phyloP scores from a whole-genome alignment of 2,888 invertebrate genomes.

The Drepanosiphum platanoidis region DNA sequence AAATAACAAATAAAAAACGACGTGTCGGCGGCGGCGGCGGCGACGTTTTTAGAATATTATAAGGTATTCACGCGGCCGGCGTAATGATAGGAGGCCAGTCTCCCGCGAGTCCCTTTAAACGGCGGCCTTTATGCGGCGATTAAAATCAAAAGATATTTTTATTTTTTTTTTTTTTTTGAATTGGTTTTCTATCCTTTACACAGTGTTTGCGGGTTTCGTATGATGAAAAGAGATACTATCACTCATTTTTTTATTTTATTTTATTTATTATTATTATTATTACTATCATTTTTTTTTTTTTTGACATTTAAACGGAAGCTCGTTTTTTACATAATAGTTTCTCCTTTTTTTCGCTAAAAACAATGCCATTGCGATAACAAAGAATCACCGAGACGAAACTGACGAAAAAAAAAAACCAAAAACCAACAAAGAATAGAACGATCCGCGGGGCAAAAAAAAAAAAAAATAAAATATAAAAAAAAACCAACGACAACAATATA shows the following conservation, averaged over 20 bases:
- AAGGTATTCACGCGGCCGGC: background rate
- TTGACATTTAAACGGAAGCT: conserved; percentile 18
- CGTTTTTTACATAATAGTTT: conserved; percentile 34
- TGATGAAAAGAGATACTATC: conserved; percentile 37
- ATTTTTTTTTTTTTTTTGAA: conserved; percentile 28
- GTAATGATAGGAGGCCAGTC: background rate
- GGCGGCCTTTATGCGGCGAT: background rate
- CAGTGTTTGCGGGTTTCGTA: background rate
- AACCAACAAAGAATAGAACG: background rate
- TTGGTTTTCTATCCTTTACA: conserved; percentile 46
- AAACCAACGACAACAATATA: background rate
- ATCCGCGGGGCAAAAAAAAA: background rate
- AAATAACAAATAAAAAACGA: background rate
- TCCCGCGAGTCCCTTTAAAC: conserved; percentile 16
- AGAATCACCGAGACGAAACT: conserved; percentile 15
- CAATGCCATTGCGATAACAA: conserved; percentile 48
- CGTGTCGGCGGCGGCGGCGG: background rate
- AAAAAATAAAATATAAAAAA: no score
- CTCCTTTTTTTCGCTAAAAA: background rate
- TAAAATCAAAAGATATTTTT: conserved; percentile 46
- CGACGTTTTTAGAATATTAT: background rate
- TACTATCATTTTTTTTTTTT: background rate
- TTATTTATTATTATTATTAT: no score
- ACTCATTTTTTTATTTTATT: conserved; percentile 51
- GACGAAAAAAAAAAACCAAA: conserved; percentile 20